phyloP scores from a whole-genome alignment of 23 tunicate genomes.

The Halocynthia aurantium region DNA sequence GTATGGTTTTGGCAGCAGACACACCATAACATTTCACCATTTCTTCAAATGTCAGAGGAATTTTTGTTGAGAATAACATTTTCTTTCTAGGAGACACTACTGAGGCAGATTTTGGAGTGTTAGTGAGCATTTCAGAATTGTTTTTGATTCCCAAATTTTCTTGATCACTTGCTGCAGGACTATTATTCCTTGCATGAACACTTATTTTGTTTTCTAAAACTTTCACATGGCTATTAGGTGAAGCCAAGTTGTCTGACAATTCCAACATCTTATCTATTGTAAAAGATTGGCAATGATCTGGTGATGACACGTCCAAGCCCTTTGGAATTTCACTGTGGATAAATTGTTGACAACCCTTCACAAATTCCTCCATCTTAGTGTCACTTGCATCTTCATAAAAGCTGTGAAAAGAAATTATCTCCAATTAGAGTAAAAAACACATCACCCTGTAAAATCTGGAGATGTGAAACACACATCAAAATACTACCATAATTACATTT shows the following conservation, averaged over 20 bases:
- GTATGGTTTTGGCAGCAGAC: background rate
- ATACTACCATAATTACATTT: too few species aligned
- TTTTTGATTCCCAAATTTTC: background rate
- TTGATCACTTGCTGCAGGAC: background rate
- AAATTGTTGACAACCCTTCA: background rate
- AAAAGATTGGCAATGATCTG: slow-evolving; percentile 46
- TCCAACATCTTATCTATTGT: background rate
- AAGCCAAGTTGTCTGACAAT: too few species aligned
- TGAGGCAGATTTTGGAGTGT: background rate
- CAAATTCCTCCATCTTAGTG: background rate
- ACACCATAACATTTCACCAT: slow-evolving; percentile 6
- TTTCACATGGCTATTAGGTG: too few species aligned
- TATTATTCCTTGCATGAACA: background rate
- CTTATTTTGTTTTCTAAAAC: too few species aligned
- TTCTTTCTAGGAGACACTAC: background rate
- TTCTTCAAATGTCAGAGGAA: slow-evolving; percentile 8
- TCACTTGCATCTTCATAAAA: too few species aligned
- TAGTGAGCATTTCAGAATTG: background rate
- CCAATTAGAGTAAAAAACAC: too few species aligned
- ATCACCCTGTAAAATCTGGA: too few species aligned
- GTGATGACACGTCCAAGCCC: slow-evolving; percentile 60
- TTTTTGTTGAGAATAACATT: slow-evolving; percentile 24
- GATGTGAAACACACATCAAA: too few species aligned
- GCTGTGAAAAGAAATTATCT: too few species aligned
- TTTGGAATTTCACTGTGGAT: background rate